These are phyloP conservation scores for Vidua macroura DNA, from an alignment of 2,113 vertebrate genomes.

Conservation along the genomic window DNA sequence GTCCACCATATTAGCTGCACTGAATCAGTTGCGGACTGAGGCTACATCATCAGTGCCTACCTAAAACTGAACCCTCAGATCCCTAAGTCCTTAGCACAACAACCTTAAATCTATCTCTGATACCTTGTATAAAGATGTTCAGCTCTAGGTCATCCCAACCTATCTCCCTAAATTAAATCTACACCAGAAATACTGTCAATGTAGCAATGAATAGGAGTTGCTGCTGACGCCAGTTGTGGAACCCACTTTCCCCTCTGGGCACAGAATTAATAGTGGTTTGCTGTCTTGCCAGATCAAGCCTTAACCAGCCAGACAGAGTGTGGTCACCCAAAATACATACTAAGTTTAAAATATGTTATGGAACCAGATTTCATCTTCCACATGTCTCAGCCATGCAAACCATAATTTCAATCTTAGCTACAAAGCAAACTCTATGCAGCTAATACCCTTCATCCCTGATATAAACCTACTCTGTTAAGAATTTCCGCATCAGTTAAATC, in stretches of 20 bases:
- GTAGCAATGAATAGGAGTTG: neutral
- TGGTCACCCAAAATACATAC: neutral
- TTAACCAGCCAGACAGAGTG: neutral
- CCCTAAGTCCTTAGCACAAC: neutral
- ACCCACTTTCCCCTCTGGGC: neutral
- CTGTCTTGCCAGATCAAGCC: neutral
- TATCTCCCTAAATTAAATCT: neutral
- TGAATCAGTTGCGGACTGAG: neutral
- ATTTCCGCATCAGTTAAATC: neutral
- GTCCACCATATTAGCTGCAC: neutral
- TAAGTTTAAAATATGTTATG: neutral
- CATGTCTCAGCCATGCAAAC: neutral
- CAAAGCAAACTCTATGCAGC: neutral
- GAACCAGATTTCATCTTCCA: neutral
- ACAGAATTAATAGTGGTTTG: neutral
- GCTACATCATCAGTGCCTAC: neutral
- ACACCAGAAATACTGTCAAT: neutral
- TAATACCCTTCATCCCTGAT: neutral
- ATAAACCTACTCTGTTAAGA: neutral
- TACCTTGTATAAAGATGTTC: neutral
- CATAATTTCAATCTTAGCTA: neutral
- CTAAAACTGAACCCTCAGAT: neutral
- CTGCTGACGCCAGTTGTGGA: neutral
- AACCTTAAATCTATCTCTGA: neutral
- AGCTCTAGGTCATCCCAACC: neutral